Evolutionary conservation across 1,140 invertebrate genomes (phyloP).

Genomic region (Drosophila novamexicana): DNA sequence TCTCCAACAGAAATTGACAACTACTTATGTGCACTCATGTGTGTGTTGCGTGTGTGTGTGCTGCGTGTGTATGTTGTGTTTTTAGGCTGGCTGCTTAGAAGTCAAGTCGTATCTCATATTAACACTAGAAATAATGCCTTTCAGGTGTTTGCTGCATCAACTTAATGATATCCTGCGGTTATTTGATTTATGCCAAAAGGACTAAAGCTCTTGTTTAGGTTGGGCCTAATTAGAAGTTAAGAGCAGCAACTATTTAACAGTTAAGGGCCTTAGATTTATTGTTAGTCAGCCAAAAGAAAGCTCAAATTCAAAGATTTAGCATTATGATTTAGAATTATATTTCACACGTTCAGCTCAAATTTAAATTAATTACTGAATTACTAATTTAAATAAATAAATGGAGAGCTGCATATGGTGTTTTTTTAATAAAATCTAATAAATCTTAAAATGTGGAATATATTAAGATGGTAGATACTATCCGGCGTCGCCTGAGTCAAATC

Average conservation of each 20-base stretch:
- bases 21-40: slow-evolving; percentile 53
- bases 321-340: no score
- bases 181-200: slow-evolving; percentile 7
- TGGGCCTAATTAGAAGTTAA: not conserved
- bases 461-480: no score
- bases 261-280: no score
- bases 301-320: no score
- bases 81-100: slow-evolving; percentile 14
- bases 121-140: slow-evolving; percentile 50
- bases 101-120: slow-evolving; percentile 44
- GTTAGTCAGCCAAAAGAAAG: no score
- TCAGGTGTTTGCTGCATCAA: slow-evolving; percentile 51
- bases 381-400: no score
- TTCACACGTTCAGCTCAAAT: no score
- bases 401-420: no score
- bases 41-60: slow-evolving; percentile 7
- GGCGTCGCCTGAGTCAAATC: no score
- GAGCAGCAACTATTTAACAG: not conserved
- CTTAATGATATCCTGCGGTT: slow-evolving; percentile 18
- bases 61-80: slow-evolving; percentile 2
- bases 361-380: no score
- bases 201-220: not conserved
- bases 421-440: no score
- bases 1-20: slow-evolving; percentile 65
- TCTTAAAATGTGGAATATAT: no score